These are phyloP conservation scores for Cerceris rybyensis DNA, from an alignment of 2,888 invertebrate genomes.

Conservation along the genomic window DNA sequence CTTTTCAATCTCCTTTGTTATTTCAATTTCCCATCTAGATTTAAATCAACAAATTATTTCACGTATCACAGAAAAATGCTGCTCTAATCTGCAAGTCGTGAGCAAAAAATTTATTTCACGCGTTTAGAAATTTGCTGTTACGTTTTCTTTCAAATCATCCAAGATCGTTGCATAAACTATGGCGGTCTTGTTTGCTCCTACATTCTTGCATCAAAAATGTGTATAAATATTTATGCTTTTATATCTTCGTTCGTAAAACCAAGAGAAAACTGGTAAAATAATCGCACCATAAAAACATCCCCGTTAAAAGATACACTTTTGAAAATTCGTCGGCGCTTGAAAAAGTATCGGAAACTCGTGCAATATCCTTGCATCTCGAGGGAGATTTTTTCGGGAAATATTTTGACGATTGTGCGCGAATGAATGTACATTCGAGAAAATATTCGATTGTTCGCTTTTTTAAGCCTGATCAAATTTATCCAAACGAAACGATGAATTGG, in stretches of 20 bases:
- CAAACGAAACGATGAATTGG: no score
- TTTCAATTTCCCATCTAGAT: no score
- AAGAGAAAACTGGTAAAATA: constrained; percentile 18
- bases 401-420: background rate
- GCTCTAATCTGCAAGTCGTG: no score
- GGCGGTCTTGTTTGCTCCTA: background rate
- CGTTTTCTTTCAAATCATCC: background rate
- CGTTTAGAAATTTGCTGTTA: background rate
- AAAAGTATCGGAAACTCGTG: background rate
- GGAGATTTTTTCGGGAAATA: background rate
- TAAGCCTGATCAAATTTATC: no score
- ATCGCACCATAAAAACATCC: constrained; percentile 8
- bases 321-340: constrained; percentile 14
- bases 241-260: constrained; percentile 16
- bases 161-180: background rate
- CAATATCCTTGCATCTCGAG: background rate
- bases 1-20: no score
- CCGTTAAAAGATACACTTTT: background rate
- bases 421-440: background rate
- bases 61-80: no score
- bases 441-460: no score
- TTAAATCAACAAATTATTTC: no score
- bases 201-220: background rate
- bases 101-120: no score
- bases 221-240: constrained; percentile 42